phyloP scores from a whole-genome alignment of 2,797 vertebrate genomes.

The Acanthis flammea region DNA sequence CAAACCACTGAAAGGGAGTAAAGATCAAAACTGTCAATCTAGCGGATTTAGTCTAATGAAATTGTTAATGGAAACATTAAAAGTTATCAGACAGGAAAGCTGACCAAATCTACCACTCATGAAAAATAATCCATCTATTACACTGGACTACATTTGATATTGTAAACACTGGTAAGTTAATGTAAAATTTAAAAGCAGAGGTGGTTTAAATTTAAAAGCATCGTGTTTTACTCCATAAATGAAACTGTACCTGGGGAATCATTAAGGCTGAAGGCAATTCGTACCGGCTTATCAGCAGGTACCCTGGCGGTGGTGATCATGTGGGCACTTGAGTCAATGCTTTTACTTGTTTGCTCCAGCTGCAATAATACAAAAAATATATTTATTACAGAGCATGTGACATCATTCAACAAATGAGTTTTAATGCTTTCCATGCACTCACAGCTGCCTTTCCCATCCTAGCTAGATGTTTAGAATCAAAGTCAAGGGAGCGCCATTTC shows the following conservation, averaged over 20 bases:
- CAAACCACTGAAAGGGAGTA: background rate
- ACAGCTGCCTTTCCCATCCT: background rate
- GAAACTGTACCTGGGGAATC: slow-evolving; percentile 84
- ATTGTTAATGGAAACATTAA: background rate
- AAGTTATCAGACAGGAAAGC: background rate
- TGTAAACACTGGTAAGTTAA: background rate
- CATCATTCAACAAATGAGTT: slow-evolving; percentile 1
- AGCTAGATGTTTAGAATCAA: background rate
- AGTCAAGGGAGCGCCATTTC: slow-evolving; percentile 10
- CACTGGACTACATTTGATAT: background rate
- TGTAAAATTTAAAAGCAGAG: background rate
- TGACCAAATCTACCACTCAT: background rate
- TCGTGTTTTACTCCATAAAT: background rate
- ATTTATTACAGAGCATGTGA: slow-evolving; percentile 30
- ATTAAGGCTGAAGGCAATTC: slow-evolving; percentile 95
- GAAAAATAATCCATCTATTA: background rate
- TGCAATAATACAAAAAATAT: slow-evolving; percentile 66
- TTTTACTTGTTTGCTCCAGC: slow-evolving; percentile 78
- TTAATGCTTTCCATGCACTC: slow-evolving; percentile 37
- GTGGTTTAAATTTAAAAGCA: background rate
- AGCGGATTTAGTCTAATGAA: background rate
- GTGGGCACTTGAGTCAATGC: slow-evolving; percentile 84
- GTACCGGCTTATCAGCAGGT: slow-evolving; percentile 91
- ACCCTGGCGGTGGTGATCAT: slow-evolving; percentile 98
- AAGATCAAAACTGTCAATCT: background rate